phyloP scores from a whole-genome alignment of 1,140 invertebrate species.

The Drosophila setifemur region DNA sequence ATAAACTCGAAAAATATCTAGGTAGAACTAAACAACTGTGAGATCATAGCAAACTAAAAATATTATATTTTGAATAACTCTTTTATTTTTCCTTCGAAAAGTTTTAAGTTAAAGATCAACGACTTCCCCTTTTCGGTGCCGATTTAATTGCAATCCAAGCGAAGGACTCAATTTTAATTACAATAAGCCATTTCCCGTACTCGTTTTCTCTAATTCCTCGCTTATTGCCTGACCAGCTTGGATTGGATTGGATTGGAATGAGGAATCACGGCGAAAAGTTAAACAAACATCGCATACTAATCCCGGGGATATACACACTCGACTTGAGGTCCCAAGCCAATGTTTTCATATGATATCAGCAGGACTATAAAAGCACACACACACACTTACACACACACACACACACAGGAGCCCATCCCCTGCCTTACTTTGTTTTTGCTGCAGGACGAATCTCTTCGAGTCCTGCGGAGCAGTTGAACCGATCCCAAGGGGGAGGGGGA shows the following conservation, averaged over 20 bases:
- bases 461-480: slow-evolving; percentile 43
- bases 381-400: slow-evolving; percentile 4
- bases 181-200: slow-evolving; percentile 24
- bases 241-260: slow-evolving; percentile 17
- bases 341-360: slow-evolving; percentile 50
- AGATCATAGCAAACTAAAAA: no score
- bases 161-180: slow-evolving; percentile 34
- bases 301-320: slow-evolving; percentile 53
- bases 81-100: no score
- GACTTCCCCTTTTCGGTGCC: no score
- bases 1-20: no score
- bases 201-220: slow-evolving; percentile 23
- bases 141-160: no score
- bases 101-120: no score
- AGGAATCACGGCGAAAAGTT: slow-evolving; percentile 54
- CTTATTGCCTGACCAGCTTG: slow-evolving; percentile 32
- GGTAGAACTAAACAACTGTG: no score
- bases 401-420: neutral
- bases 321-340: slow-evolving; percentile 34
- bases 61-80: no score
- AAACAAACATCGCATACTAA: slow-evolving; percentile 71
- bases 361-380: slow-evolving; percentile 54
- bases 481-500: slow-evolving; percentile 1
- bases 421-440: slow-evolving; percentile 37
- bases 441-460: slow-evolving; percentile 30